Evolutionary conservation across 2,113 vertebrate genomes (phyloP), one percentile per base, ranked within the genome.

Genomic region (Paralichthys olivaceus): DNA sequence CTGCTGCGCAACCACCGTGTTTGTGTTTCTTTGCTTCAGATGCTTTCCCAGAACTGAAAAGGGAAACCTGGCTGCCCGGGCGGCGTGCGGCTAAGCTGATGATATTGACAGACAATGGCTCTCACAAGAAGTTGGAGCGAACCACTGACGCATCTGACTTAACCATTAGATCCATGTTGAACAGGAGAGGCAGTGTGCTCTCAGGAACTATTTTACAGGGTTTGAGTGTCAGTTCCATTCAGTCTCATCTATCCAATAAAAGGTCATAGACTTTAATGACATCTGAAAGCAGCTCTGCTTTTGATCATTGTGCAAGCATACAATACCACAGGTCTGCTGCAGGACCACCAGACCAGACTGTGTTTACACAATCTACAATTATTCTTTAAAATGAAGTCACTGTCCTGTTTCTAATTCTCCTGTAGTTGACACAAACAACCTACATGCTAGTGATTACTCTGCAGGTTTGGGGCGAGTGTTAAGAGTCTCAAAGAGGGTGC

Each of bases 11-110:
- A 9, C 9, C 32, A 20, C 55, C 29, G 2, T 61, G 23, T 76
- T 63, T 69, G 12, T 23, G 7, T 65, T 68, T 59, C 14, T 74
- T 37, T 45, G 26, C 62, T 55, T 77, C 14, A 51, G 54, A 65
- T 53, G 55, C 29, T 68, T 75, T 76, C 9, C 13, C 53, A 76
- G 23, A 65, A 80, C 22, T 32, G 37, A 69, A 75, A 87, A 55
- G n/a, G 43, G 53, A 69, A 79, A 51, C 29, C 22, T 20, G 47
- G 53, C 56, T 6, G 37, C 47, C 72, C 5, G 7, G 8, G 56
- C 53, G 17, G 79, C 62, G 23, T 26, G 76, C n/a, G 65, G 53
- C 40, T 22, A 7, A 17, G 20, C 32, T 83, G 62, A 81, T 56
- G 72, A 69, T 28, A 45, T 23, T 51, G 54, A 85, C 77, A 84